Conservation (phyloP, 2,888 invertebrate species). For the Thecocarcelia acutangulata region DNA sequence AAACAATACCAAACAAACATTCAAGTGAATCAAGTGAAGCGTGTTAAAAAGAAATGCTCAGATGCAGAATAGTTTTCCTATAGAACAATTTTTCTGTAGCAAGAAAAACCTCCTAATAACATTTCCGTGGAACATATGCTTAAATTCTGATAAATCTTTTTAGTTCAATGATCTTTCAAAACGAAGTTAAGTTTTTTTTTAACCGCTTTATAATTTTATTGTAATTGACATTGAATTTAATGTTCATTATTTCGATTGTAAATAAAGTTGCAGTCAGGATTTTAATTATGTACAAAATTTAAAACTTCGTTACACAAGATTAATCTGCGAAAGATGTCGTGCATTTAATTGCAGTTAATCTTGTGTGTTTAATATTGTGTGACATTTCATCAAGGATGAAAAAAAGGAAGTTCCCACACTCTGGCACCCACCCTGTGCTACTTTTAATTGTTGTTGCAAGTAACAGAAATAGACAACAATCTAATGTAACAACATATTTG, state of each 20-base stretch:
- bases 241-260: conserved; percentile 23
- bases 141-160: no score
- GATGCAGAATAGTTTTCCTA: no score
- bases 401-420: conserved; percentile 62
- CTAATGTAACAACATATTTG: conserved; percentile 59
- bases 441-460: conserved; percentile 27
- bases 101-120: no score
- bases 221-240: conserved; percentile 40
- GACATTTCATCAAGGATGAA: conserved; percentile 75
- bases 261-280: conserved; percentile 39
- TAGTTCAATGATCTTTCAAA: neutral
- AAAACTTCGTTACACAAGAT: conserved; percentile 59
- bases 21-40: no score
- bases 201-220: conserved; percentile 35
- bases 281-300: conserved; percentile 34
- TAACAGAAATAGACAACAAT: conserved; percentile 58
- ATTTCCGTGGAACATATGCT: no score
- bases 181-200: no score
- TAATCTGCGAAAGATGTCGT: conserved; percentile 48
- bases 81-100: no score
- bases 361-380: conserved; percentile 75
- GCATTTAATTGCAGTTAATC: conserved; percentile 77
- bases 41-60: no score
- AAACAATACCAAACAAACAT: no score
- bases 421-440: conserved; percentile 48